Evolutionary conservation across 2,797 vertebrate species (phyloP), one percentile per base, ranked within the genome.

Genomic region (Thalassophryne amazonica): DNA sequence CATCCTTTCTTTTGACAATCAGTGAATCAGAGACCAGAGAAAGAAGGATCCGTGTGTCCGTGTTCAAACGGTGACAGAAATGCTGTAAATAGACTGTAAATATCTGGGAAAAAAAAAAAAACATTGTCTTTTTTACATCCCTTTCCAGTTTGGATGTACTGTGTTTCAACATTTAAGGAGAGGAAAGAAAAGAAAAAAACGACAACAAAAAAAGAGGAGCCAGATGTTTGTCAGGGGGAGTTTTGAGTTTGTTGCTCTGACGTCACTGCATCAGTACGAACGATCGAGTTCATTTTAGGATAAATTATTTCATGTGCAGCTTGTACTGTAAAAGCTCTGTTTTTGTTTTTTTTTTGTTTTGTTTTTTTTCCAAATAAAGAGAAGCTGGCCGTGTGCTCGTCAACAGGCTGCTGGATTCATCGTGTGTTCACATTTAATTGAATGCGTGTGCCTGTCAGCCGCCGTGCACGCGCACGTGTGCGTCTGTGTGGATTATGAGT

Each of bases 361-460:
- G n/a, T n/a, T n/a, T n/a, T n/a, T n/a, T n/a, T n/a, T n/a, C 86
- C 67, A 86, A 88, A 87, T 87, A 87, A 87, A 88, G n/a, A 86
- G 61, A 84, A 84, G 83, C 73, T 77, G 76, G 82, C 77, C 73
- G 70, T 72, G 76, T 81, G 71, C 53, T 54, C 40, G 78, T 83
- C 68, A 78, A 56, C 61, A 45, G 55, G 59, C 58, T 34, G 18
- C 12, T 61, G 40, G 36, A 30, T 76, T 68, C 65, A 37, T 79
- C 32, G 10, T 22, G 17, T 20, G 7, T 34, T 22, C 15, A 12
- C 5, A 28, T 28, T 5, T 9, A 57, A 68, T 70, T 70, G 72
- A 45, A 47, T 43, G 59, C 63, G 20, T 69, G 65, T 69, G 64
- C 75, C 40, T 45, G 50, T 72, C 54, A 33, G 52, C 33, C 33